Conservation (phyloP, 2,888 invertebrate genomes). For the Glaucopsyche alexis region DNA sequence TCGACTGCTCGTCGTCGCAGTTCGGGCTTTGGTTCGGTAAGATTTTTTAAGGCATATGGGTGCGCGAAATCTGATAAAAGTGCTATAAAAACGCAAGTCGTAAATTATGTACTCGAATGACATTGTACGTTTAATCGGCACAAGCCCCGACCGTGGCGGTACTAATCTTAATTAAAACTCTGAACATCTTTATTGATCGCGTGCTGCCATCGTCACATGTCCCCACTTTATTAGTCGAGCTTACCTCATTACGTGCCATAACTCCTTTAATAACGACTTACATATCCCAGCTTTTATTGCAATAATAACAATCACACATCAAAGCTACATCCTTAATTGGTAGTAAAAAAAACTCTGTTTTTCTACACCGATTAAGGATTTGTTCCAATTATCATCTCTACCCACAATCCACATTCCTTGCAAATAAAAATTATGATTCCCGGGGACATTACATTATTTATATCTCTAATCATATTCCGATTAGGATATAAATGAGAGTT, state of each 20-base stretch:
- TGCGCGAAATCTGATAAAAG: not conserved
- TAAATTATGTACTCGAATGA: not conserved
- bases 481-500: too few species aligned
- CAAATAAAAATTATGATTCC: too few species aligned
- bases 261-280: not conserved
- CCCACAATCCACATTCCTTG: too few species aligned
- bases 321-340: too few species aligned
- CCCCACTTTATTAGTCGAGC: constrained; percentile 13
- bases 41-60: not conserved
- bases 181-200: constrained; percentile 57
- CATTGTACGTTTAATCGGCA: not conserved
- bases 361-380: too few species aligned
- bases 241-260: constrained; percentile 7
- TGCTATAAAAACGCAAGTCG: not conserved
- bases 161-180: constrained; percentile 48
- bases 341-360: too few species aligned
- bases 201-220: constrained; percentile 39
- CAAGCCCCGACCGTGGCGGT: not conserved
- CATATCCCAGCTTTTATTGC: not conserved
- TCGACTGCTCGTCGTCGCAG: not conserved
- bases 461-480: too few species aligned
- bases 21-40: too few species aligned
- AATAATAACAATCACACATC: too few species aligned
- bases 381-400: too few species aligned
- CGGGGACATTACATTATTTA: too few species aligned